Evolutionary conservation across 2,113 vertebrate genomes (phyloP).

Genomic region (Cacatua alba): DNA sequence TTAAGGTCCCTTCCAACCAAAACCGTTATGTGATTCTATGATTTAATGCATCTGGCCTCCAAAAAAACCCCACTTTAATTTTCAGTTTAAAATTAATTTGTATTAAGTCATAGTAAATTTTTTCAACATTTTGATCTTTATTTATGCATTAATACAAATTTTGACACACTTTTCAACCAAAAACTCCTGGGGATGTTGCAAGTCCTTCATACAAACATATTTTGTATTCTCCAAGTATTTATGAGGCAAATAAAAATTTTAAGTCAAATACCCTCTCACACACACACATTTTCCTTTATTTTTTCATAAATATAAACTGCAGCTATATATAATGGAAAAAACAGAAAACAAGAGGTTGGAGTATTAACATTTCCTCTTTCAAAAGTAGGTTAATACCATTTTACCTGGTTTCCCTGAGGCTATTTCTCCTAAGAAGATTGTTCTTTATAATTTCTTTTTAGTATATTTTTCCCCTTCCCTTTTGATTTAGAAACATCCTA

Average conservation of each 20-base stretch:
- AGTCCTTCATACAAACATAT: neutral
- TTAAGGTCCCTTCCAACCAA: neutral
- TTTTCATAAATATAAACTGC: neutral
- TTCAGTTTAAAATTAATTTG: neutral
- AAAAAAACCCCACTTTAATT: accelerated
- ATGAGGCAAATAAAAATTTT: neutral
- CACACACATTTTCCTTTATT: neutral
- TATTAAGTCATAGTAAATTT: neutral
- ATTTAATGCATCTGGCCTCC: neutral
- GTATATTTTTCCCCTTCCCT: neutral
- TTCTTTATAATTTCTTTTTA: neutral
- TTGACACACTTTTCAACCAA: neutral
- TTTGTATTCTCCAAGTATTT: neutral
- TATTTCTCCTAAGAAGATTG: neutral
- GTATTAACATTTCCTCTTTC: neutral
- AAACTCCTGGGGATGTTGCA: neutral
- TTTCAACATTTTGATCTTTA: neutral
- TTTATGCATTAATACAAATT: neutral
- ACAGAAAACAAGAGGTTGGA: neutral
- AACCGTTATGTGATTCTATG: neutral
- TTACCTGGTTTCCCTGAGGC: neutral
- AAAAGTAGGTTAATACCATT: neutral
- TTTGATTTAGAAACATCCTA: neutral
- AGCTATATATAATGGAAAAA: neutral
- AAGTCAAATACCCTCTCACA: accelerated